Evolutionary conservation across 2,113 vertebrate species (phyloP).

Genomic region (Chamaea fasciata): DNA sequence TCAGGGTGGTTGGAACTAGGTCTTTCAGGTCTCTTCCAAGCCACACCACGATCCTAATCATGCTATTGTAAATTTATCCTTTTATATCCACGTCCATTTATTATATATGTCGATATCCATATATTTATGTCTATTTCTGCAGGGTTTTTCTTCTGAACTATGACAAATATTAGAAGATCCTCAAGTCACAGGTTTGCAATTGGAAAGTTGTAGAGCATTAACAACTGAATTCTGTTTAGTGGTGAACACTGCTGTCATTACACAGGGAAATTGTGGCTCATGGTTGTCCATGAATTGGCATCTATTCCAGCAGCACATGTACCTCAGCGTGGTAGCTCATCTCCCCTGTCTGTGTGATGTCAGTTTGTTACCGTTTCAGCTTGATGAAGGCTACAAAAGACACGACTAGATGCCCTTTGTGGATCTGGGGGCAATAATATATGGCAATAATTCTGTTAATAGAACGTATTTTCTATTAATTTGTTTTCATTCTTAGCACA

Average conservation of each 20-base stretch:
- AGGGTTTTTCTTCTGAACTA: background rate
- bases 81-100: background rate
- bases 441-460: background rate
- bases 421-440: background rate
- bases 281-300: background rate
- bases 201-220: background rate
- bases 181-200: background rate
- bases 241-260: background rate
- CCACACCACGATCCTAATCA: background rate
- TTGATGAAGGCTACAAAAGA: background rate
- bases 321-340: background rate
- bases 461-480: background rate
- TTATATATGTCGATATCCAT: background rate
- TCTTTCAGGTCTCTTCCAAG: background rate
- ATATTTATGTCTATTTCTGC: background rate
- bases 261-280: background rate
- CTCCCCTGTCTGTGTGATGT: background rate
- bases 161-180: background rate
- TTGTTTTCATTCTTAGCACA: slow-evolving; percentile 10
- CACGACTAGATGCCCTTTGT: background rate
- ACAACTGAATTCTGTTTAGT: background rate
- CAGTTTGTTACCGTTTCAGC: background rate
- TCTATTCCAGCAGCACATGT: background rate
- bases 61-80: background rate
- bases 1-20: fast-evolving